Evolutionary conservation across 1,140 invertebrate genomes (phyloP).

Genomic region (Drusus annulatus): DNA sequence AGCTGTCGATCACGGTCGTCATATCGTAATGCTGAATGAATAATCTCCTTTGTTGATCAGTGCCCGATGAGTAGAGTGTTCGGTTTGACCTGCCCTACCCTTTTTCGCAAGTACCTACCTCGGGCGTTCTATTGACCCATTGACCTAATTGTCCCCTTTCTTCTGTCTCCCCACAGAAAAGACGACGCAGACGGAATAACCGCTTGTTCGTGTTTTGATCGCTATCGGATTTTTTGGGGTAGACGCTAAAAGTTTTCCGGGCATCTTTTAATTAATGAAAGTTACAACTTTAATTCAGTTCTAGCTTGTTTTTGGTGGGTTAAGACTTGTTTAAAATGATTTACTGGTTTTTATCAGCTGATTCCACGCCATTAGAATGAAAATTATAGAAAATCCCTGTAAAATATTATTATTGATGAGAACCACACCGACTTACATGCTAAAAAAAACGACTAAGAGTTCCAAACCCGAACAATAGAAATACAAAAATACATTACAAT

Average conservation of each 20-base stretch:
- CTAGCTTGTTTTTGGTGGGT: too few relatives aligned
- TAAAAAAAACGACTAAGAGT: too few relatives aligned
- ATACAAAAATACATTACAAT: too few relatives aligned
- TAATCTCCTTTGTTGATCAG: background rate
- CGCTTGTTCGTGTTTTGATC: background rate
- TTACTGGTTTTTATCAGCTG: too few relatives aligned
- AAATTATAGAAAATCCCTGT: too few relatives aligned
- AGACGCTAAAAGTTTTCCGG: background rate
- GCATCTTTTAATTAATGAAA: background rate
- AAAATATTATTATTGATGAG: too few relatives aligned
- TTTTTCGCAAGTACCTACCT: background rate
- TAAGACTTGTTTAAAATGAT: too few relatives aligned
- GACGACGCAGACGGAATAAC: background rate
- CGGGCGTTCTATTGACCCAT: conserved; percentile 2
- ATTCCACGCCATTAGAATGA: too few relatives aligned
- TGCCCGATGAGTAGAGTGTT: conserved; percentile 4
- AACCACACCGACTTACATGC: too few relatives aligned
- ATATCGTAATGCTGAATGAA: background rate
- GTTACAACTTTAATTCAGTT: too few relatives aligned
- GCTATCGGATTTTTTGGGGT: conserved; percentile 2
- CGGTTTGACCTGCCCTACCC: background rate
- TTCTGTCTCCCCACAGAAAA: background rate
- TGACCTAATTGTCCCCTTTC: background rate
- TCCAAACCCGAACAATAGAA: too few relatives aligned
- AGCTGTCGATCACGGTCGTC: too few relatives aligned